Evolutionary conservation across 2,888 invertebrate species (phyloP), one percentile per base, ranked within the genome.

Genomic region (Ophioninae sp.): DNA sequence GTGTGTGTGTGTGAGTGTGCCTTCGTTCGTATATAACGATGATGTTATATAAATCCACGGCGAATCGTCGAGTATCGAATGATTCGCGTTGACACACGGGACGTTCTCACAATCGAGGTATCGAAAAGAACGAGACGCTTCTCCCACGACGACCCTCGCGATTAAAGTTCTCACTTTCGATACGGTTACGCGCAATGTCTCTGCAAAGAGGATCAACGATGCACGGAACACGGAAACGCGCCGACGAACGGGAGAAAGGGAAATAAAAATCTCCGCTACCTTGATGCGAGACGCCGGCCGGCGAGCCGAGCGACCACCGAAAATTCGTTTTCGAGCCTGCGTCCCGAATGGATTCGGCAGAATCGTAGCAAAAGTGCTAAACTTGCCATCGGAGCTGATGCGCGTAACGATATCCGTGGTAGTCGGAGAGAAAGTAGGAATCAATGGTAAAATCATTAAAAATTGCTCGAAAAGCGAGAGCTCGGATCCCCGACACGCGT

Each of bases 21-120:
- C 5, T 50, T 86, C 87, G 85, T 75, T 30, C 84, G 82, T 86
- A 82, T 88, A 84, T 85, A 83, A 83, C 80, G 81, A 82, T 87
- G 84, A 81, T 85, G 86, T 83, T 86, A 85, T 87, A 84, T 82
- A 88, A 87, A 88, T 87, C 81, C 85, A 87, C 86, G 84, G 86
- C 82, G 87, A 87, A 89, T 87, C 86, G 76, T 77, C 84, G 86
- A 88, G 79, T 87, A 84, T 85, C 82, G 83, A 88, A 84, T 84
- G 84, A 86, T 86, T 86, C 85, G 74, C 81, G 79, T 85, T 86
- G 84, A 75, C 30, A 59, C 23, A 56, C 56, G 44, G 21, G 68
- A 83, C 68, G 68, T 17, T 50, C 50, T 50, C 44, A 76, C 61
- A 62, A 79, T 57, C 10, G 37, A 30, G 13, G 56, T 39, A 21